These are phyloP conservation scores for Microchirus variegatus DNA, from an alignment of 2,797 vertebrate genomes.

Conservation along the genomic window DNA sequence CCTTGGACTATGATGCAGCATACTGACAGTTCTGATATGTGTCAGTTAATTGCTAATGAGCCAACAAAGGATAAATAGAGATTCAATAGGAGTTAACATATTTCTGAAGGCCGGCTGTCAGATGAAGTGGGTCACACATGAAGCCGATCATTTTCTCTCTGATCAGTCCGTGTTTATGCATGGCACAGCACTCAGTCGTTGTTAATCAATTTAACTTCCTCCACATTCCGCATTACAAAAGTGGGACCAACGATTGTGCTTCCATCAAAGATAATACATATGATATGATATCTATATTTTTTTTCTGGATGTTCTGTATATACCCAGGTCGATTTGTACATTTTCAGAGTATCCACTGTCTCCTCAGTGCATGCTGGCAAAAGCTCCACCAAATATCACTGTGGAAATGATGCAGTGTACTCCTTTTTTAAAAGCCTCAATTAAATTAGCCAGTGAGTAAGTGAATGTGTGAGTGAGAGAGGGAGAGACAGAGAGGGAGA, in stretches of 20 bases:
- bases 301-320: constrained; percentile 15
- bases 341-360: neutral
- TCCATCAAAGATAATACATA: neutral
- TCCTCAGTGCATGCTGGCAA: constrained; percentile 15
- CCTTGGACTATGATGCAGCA: neutral
- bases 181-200: constrained; percentile 23
- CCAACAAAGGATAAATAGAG: constrained; percentile 19
- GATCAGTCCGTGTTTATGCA: constrained; percentile 39
- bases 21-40: constrained; percentile 1
- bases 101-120: constrained; percentile 12
- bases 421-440: neutral
- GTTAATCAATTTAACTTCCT: constrained; percentile 38
- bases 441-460: constrained; percentile 4
- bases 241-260: constrained; percentile 3
- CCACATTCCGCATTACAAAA: neutral
- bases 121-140: constrained; percentile 35
- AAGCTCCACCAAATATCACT: neutral
- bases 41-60: constrained; percentile 23
- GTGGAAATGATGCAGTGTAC: neutral
- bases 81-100: constrained; percentile 30
- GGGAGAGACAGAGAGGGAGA: neutral
- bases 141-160: constrained; percentile 38
- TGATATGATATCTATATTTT: constrained; percentile 2
- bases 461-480: too few species aligned
- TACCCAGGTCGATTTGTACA: neutral